phyloP scores from a whole-genome alignment of 2,888 invertebrate species.

The Chironomus tentans region DNA sequence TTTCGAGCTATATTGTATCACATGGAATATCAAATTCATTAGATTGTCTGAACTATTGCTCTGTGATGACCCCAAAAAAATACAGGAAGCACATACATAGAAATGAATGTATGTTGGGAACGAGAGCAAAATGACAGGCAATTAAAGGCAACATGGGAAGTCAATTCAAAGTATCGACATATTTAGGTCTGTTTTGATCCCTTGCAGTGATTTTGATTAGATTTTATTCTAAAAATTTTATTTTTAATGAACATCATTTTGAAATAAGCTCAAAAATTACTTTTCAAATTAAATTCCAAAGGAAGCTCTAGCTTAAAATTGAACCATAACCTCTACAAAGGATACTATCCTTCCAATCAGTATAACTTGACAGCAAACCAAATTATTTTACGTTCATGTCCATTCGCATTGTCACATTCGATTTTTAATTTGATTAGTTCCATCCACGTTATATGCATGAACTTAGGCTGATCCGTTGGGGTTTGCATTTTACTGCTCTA shows the following conservation, averaged over 20 bases:
- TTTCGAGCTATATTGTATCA: neutral
- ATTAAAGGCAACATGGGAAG: neutral
- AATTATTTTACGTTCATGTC: slow-evolving; percentile 22
- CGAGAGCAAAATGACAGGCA: neutral
- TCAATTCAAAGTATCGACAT: neutral
- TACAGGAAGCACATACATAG: neutral
- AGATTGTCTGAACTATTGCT: neutral
- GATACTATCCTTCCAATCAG: neutral
- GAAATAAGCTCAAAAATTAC: no score
- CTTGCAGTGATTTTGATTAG: no score
- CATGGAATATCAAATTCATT: neutral
- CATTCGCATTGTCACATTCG: slow-evolving; percentile 3
- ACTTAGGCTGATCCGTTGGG: neutral
- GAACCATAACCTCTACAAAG: no score
- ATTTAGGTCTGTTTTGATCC: neutral
- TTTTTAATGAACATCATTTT: no score
- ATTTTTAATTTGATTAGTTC: slow-evolving; percentile 22
- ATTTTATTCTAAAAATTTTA: no score
- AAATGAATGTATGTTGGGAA: neutral
- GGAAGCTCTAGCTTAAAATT: no score
- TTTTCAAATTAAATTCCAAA: no score
- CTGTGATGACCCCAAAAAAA: neutral
- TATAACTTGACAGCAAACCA: slow-evolving; percentile 3
- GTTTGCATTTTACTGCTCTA: neutral
- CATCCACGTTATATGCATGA: no score